Evolutionary conservation across 2,888 invertebrate species (phyloP), one percentile per base, ranked within the genome.

Genomic region (Lasioglossum vierecki): DNA sequence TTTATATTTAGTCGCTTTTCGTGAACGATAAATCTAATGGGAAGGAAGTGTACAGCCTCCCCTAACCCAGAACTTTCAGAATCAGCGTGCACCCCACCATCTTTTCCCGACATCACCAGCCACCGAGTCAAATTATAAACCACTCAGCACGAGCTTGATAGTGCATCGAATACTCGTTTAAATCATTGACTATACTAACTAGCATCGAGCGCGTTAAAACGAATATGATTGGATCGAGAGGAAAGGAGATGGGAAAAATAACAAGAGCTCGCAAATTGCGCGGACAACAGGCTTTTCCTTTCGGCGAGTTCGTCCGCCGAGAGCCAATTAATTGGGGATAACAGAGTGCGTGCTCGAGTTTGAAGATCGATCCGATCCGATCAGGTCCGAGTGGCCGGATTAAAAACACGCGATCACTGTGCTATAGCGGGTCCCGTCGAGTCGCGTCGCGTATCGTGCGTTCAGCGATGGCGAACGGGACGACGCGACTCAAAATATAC

Each of bases 261-360:
- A 26, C 9, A 30, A 60, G 30, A 1, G 41, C 44, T 71, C 26
- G 15, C 18, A 26, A n/a, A 41, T 49, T 44, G 57, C 30, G 70
- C 73, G 39, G 63, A 84, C 71, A 83, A 75, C 71, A 39, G 53
- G 46, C 26, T 41, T 35, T 53, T 76, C 39, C 60, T 41, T 84
- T 66, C 44, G 57, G 2, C 68, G 13, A 6, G 41, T 70, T 57
- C 30, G 57, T 30, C 9, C 18, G 53, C 9, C 63, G 57, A 39
- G 66, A 63, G 76, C 26, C 78, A 70, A 88, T 88, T 87, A 88
- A 88, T 86, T 44, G 73, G 74, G 70, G 81, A 89, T 85, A 83
- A 88, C 88, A 41, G 76, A 84, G 80, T 76, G 87, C 83, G 79
- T 82, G 80, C 81, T 80, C 84, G 87, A 83, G 60, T 82, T 84